Evolutionary conservation across 2,113 vertebrate species (phyloP), one percentile per base, ranked within the genome.

Genomic region (Promerops cafer): DNA sequence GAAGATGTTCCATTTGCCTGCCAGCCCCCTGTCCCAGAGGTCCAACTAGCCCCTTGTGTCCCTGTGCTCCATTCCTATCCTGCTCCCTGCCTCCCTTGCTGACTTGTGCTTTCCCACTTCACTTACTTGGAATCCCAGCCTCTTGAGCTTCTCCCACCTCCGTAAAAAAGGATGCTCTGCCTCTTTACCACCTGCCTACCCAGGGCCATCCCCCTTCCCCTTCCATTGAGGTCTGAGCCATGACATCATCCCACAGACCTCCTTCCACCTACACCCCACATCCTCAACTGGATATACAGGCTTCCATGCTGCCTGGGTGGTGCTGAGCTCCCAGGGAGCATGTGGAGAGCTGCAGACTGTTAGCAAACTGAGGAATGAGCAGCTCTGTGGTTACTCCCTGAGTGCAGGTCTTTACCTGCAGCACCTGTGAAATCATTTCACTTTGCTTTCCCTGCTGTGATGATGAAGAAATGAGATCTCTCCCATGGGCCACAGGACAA

Each of bases 401-500:
- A 26, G 15, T 81, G 74, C 96, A 97, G 56, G 96, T 87, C 53
- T 72, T 94, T 94, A 92, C 96, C 93, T 97, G 96, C 83, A 92
- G 54, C 52, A 78, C 44, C 56, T 64, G 16, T 92, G 80, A 94
- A 95, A 69, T 94, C 60, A 89, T 93, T 91, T 95, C 49, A 37
- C 66, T 95, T 90, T 42, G 31, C 72, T 92, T 94, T 94, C 83
- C 35, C 76, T 91, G 35, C 72, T 89, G n/a, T 35, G 68, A 28
- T 80, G 75, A 42, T 70, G 76, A 63, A 83, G 83, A 75, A 79
- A 59, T 78, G 83, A 78, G 69, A 52, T 70, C 27, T 93, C 52
- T 83, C 28, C 64, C 59, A 16, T 60, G 76, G 76, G 56, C 49
- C 59, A 56, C 39, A 54, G 79, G 50, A 83, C 54, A 74, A 30